Base-by-base conservation (phyloP, 2,888 invertebrate genomes). In the Germaria angustata region DNA sequence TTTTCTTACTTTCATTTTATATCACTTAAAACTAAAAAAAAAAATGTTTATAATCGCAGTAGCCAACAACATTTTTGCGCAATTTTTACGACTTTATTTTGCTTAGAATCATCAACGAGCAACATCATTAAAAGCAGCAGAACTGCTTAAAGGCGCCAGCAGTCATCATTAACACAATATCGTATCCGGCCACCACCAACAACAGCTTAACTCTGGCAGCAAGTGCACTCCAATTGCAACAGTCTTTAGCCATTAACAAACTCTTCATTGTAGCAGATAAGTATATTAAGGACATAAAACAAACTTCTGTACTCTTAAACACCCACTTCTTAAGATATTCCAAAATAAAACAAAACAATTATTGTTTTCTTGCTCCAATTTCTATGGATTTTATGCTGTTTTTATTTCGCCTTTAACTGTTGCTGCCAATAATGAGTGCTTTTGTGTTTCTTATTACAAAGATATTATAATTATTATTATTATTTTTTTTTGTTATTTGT, bases 141-240 rank as follows among this genome's bases (percentile, higher is more conserved):
- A n/a, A 49, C 7, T 2, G 32, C 9, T 28, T 28, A 36, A 17
- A 13, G 15, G 15, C 15, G 22, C 55, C 32, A 59, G 46, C 22
- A 71, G 49, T 59, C 22, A 63, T 51, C 49, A 73, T 73, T 51
- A 61, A 61, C 39, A 41, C 39, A 41, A n/a, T 39, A 24, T n/a
- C n/a, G n/a, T 36, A 44, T 59, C 13, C 13, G 24, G 36, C 36
- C 46, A 57, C 34, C 36, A 13, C n/a, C 28, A 28, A 11, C 17
- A 57, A n/a, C 46, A 36, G 24, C 36, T 49, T 22, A 44, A 51
- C 72, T 61, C 59, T 61, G 51, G 8, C 41, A 75, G 11, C 46
- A 75, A 55, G 68, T 63, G 55, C 44, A 51, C 36, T 68, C 39
- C 53, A 69, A 75, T 36, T 80, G 80, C 68, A 80, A 75, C 49